Conservation (phyloP, 2,888 invertebrate genomes). For the Drosophila prolongata region DNA sequence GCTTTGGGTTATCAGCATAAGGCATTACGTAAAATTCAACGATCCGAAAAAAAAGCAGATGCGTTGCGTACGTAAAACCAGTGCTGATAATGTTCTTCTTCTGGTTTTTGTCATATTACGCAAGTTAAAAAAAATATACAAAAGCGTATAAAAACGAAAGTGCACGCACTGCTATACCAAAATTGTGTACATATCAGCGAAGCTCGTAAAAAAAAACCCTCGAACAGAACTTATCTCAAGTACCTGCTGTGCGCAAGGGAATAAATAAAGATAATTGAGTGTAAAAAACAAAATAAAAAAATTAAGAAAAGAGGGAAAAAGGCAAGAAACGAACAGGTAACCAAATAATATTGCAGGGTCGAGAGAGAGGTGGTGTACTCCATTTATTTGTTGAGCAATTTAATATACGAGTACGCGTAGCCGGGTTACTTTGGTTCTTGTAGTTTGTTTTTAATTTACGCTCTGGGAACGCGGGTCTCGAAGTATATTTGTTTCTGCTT, state of each 20-base stretch:
- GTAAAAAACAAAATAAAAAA: conserved; percentile 37
- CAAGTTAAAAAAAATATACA: conserved; percentile 13
- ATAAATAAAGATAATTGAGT: conserved; percentile 54
- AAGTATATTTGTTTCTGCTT: conserved; percentile 30
- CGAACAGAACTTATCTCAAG: conserved; percentile 49
- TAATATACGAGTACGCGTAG: conserved; percentile 37
- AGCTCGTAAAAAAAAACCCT: conserved; percentile 17
- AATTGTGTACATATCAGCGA: conserved; percentile 41
- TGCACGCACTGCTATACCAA: conserved; percentile 42
- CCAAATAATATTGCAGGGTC: conserved; percentile 35
- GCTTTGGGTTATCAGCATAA: conserved; percentile 26
- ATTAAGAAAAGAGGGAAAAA: conserved; percentile 26
- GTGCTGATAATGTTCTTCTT: conserved; percentile 46
- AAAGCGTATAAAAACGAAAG: conserved; percentile 55
- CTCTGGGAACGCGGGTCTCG: conserved; percentile 28
- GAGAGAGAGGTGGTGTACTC: conserved; percentile 6
- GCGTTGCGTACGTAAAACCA: conserved; percentile 36
- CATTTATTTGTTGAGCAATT: conserved; percentile 70
- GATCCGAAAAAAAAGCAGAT: conserved; percentile 27
- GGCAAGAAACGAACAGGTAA: conserved; percentile 35
- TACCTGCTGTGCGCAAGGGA: conserved; percentile 45
- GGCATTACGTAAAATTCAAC: conserved; percentile 44
- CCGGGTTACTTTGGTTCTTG: conserved; percentile 30
- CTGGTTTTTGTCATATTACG: conserved; percentile 34
- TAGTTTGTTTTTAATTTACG: conserved; percentile 66